These are phyloP conservation scores for Drosophila micromelanica DNA, from an alignment of 1,140 invertebrate genomes.

Conservation along the genomic window DNA sequence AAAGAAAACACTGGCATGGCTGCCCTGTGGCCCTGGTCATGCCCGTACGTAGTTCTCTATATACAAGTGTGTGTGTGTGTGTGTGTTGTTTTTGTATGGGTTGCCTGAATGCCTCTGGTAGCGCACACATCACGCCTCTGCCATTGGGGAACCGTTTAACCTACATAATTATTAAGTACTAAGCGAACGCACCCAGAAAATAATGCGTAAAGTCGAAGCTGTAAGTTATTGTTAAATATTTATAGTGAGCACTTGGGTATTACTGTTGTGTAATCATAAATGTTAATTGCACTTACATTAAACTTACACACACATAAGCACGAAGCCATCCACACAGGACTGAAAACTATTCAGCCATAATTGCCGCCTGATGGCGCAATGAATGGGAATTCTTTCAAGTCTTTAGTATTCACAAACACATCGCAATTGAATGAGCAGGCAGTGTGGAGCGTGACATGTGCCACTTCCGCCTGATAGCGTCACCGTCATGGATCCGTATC, in stretches of 20 bases:
- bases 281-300: constrained; percentile 62
- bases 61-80: constrained; percentile 15
- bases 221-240: constrained; percentile 76
- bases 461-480: constrained; percentile 81
- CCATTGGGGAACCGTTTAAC: constrained; percentile 61
- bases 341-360: constrained; percentile 63
- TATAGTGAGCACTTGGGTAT: constrained; percentile 34
- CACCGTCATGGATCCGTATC: constrained; percentile 66
- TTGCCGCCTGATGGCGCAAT: constrained; percentile 59
- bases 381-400: constrained; percentile 59
- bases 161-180: constrained; percentile 74
- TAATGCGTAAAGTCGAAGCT: constrained; percentile 74
- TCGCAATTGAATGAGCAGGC: constrained; percentile 70
- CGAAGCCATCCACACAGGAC: constrained; percentile 6
- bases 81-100: constrained; percentile 28
- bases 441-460: constrained; percentile 73
- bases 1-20: constrained; percentile 48
- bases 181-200: constrained; percentile 39
- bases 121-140: constrained; percentile 58
- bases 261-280: constrained; percentile 57
- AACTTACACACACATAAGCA: constrained; percentile 11
- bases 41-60: neutral
- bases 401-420: constrained; percentile 41
- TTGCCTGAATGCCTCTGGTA: constrained; percentile 44
- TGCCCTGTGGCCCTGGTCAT: neutral